Base-by-base conservation (phyloP, 2,888 invertebrate species). In the Tipula lateralis region DNA sequence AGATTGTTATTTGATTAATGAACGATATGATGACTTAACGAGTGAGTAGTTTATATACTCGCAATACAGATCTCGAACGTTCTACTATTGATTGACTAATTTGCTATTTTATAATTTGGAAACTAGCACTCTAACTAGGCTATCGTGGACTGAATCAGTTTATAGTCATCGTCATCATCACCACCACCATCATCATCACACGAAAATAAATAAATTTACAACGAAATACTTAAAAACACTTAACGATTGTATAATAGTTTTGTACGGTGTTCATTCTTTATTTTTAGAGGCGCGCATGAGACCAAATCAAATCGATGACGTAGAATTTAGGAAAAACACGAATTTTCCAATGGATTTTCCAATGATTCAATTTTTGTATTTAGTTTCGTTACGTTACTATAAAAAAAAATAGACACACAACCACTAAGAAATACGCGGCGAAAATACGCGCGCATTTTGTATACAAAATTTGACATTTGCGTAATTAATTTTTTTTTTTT, bases 341-440 rank as follows among this genome's bases (percentile, higher is more conserved):
- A 66, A 66, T 66, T 66, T 66, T 66, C 24, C 24, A 66, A 66
- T 66, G 66, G 66, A 66, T 66, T 66, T 66, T 66, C 66, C 66
- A 66, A 66, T 66, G 66, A 66, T 66, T 50, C 50, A 50, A 50
- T 50, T 1, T 50, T 66, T 9, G 66, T 66, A 24, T 66, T 66
- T 24, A 66, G 19, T 66, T 66, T 66, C 16, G 44, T 50, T 50
- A 12, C 6, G 6, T 50, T 50, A 50, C 3, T 3, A 50, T 50
- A 36, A 5, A 4, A 6, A n/a, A n/a, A n/a, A 24, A 24, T 1
- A 66, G 19, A 66, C 66, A 1, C 16, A 16, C 16, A 50, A 50
- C 44, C 44, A 50, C 44, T 6, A 50, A n/a, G n/a, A n/a, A 50
- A 36, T 9, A 36, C 32, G 32, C 32, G 32, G 7, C 32, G 24